Evolutionary conservation across 2,113 vertebrate species (phyloP).

Genomic region (Sminthopsis crassicaudata): DNA sequence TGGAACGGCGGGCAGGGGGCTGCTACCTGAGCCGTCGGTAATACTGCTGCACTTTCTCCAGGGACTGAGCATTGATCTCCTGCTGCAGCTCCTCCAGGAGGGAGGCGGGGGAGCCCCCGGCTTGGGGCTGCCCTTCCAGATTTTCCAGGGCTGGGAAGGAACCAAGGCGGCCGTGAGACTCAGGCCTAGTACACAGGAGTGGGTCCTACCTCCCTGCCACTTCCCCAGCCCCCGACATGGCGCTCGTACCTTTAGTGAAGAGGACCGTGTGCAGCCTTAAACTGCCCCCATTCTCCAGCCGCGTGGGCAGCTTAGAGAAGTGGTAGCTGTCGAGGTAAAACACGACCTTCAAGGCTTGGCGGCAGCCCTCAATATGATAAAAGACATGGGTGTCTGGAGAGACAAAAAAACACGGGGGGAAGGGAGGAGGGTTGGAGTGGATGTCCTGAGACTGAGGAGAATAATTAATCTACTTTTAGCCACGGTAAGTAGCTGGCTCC

Average conservation of each 20-base stretch:
- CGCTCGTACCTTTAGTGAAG: conserved; percentile 91
- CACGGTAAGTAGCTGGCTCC: rapidly evolving
- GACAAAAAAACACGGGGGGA: conserved; percentile 13
- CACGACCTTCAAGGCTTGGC: conserved; percentile 94
- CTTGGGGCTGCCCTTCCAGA: conserved; percentile 85
- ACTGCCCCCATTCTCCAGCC: conserved; percentile 93
- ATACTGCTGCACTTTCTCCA: conserved; percentile 97
- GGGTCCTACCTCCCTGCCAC: rapidly evolving
- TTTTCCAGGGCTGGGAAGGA: conserved; percentile 90
- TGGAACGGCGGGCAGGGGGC: background rate
- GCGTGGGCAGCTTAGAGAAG: conserved; percentile 95
- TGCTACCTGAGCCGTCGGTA: conserved; percentile 96
- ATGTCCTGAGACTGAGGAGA: rapidly evolving
- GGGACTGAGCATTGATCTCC: conserved; percentile 91
- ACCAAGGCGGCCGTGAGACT: background rate
- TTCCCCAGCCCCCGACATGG: rapidly evolving
- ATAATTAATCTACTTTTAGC: background rate
- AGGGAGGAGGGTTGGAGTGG: rapidly evolving
- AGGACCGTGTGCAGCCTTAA: conserved; percentile 94
- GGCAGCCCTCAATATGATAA: conserved; percentile 96
- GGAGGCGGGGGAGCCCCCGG: conserved; percentile 76
- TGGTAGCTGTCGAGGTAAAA: conserved; percentile 96
- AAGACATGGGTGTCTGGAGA: conserved; percentile 90
- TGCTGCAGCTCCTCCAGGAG: conserved; percentile 93
- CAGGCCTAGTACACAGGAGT: background rate